Percentiles rank a stretch among this genome's conserved stretches.
These are phyloP conservation scores for Morelia viridis DNA, from an alignment of 2,797 vertebrate genomes.

Conservation along the genomic window DNA sequence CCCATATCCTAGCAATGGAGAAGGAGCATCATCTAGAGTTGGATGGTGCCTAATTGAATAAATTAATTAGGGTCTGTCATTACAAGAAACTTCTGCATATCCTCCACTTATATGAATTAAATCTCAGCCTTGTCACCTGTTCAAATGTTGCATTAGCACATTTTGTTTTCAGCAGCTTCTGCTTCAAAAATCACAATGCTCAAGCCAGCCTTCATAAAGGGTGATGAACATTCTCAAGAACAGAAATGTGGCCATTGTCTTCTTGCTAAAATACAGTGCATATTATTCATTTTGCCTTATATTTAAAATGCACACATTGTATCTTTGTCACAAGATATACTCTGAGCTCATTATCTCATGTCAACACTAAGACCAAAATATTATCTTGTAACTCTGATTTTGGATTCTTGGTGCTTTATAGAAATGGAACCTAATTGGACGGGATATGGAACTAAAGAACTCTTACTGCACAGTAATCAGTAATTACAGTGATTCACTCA, in stretches of 20 bases:
- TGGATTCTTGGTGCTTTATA: slow-evolving; percentile 11
- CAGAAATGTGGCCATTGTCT: accelerated
- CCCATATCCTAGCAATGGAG: not conserved
- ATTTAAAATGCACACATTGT: not conserved
- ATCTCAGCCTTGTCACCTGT: not conserved
- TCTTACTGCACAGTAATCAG: slow-evolving; percentile 26
- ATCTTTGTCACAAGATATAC: not conserved
- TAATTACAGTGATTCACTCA: slow-evolving; percentile 28
- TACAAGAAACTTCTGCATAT: not conserved
- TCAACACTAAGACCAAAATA: not conserved
- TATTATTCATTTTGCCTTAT: not conserved
- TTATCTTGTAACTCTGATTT: not conserved
- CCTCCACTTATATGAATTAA: not conserved
- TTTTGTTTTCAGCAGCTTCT: slow-evolving; percentile 1
- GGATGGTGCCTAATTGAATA: not conserved
- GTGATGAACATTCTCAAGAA: not conserved
- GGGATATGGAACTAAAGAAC: not conserved
- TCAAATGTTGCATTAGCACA: not conserved
- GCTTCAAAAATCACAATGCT: not conserved
- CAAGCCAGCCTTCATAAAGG: not conserved
- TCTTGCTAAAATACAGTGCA: not conserved
- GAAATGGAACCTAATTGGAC: slow-evolving; percentile 24
- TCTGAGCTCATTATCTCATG: not conserved
- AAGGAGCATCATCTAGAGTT: not conserved
- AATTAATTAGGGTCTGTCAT: not conserved